Evolutionary conservation across 2,888 invertebrate species (phyloP).

Genomic region (Euspilapteryx auroguttella): DNA sequence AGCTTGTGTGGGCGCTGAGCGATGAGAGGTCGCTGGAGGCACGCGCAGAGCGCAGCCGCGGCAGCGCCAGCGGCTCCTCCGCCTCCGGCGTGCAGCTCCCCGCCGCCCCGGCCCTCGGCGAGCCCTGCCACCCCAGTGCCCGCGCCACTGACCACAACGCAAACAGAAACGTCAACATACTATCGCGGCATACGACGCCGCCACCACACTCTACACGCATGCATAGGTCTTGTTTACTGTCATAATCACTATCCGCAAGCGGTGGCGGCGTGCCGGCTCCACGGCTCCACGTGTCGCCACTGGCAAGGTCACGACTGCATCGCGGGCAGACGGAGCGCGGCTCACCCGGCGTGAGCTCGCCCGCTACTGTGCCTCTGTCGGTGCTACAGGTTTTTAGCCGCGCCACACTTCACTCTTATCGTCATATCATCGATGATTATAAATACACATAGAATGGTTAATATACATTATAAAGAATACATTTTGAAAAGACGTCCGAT

Average conservation of each 20-base stretch:
- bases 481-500: no score
- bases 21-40: slow-evolving; percentile 54
- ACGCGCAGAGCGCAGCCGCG: slow-evolving; percentile 46
- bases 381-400: slow-evolving; percentile 22
- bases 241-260: no score
- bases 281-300: background rate
- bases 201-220: slow-evolving; percentile 15
- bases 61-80: slow-evolving; percentile 42
- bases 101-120: no score
- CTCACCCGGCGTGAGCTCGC: slow-evolving; percentile 32
- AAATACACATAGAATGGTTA: no score
- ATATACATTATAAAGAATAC: no score
- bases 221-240: slow-evolving; percentile 26
- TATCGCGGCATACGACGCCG: slow-evolving; percentile 28
- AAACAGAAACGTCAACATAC: slow-evolving; percentile 65
- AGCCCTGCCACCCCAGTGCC: slow-evolving; percentile 53
- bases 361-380: slow-evolving; percentile 34
- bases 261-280: background rate
- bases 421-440: slow-evolving; percentile 33
- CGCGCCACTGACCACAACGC: slow-evolving; percentile 66
- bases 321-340: slow-evolving; percentile 24
- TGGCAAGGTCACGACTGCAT: background rate
- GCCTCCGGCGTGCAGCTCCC: slow-evolving; percentile 28
- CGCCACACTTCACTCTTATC: slow-evolving; percentile 33
- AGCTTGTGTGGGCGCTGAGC: slow-evolving; percentile 47